Percentiles rank a stretch among this genome's conserved stretches.
Conservation (phyloP, 2,113 vertebrate species). For the Axis porcinus region DNA sequence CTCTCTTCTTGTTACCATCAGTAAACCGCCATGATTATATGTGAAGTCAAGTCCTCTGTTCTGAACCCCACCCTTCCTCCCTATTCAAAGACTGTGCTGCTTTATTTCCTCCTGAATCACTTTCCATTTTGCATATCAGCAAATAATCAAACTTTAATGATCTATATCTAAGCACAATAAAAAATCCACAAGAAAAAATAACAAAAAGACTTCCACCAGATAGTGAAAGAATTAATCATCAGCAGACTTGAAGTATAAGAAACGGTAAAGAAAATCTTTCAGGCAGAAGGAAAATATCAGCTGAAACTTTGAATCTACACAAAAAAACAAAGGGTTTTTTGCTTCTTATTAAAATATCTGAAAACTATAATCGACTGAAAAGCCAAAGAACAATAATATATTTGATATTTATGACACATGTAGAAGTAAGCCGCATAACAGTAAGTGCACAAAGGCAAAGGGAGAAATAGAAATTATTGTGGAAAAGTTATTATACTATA, state of each 20-base stretch:
- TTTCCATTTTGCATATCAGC: not conserved
- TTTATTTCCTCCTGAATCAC: not conserved
- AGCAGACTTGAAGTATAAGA: not conserved
- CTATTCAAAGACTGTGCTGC: not conserved
- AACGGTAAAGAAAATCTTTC: constrained; percentile 22
- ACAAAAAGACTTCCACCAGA: not conserved
- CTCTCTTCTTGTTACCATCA: not conserved
- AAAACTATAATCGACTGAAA: not conserved
- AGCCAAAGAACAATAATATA: not conserved
- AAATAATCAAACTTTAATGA: not conserved
- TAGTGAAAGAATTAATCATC: not conserved
- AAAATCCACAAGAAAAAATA: not conserved
- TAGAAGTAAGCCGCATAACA: not conserved
- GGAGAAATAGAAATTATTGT: not conserved
- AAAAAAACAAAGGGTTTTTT: not conserved
- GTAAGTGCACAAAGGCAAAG: not conserved
- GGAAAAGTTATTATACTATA: not conserved
- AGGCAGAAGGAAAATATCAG: constrained; percentile 21
- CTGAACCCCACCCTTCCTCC: not conserved
- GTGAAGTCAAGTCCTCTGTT: not conserved
- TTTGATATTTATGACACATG: not conserved
- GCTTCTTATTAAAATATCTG: not conserved
- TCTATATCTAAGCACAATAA: not conserved
- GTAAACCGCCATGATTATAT: not conserved
- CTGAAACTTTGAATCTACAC: not conserved